Evolutionary conservation across 2,113 vertebrate genomes (phyloP).

Genomic region (Charadrius vociferus): DNA sequence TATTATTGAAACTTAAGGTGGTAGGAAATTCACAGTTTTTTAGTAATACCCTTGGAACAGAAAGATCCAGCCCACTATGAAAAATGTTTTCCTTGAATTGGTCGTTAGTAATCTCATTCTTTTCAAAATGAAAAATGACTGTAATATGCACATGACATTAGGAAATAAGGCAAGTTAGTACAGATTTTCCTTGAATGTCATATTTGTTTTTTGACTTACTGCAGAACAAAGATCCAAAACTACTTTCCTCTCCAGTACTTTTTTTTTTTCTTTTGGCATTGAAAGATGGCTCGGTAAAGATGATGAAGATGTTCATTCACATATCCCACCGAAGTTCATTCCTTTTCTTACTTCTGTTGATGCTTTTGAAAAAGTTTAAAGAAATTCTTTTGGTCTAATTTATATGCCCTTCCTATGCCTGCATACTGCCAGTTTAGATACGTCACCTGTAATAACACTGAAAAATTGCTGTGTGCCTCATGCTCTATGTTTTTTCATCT

Average conservation of each 20-base stretch:
- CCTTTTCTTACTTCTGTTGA: conserved; percentile 53
- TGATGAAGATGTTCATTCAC: conserved; percentile 56
- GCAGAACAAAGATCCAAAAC: conserved; percentile 1
- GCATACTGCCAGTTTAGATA: conserved; percentile 81
- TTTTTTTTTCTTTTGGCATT: not conserved
- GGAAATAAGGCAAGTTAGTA: not conserved
- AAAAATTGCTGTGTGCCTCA: conserved; percentile 84
- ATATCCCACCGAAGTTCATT: conserved; percentile 40
- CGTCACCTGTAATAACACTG: conserved; percentile 89
- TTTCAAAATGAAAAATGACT: conserved; percentile 52
- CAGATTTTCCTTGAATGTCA: not conserved
- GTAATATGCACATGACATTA: not conserved
- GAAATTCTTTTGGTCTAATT: conserved; percentile 73
- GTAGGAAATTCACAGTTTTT: not conserved
- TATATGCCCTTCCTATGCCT: conserved; percentile 64
- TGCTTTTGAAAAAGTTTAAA: conserved; percentile 52
- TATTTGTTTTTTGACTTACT: conserved; percentile 1
- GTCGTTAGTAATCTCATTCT: conserved; percentile 8
- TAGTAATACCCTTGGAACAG: not conserved
- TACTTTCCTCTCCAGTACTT: not conserved
- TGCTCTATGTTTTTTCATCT: conserved; percentile 55
- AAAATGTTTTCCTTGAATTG: conserved; percentile 21
- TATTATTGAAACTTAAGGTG: not conserved
- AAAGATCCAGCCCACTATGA: not conserved
- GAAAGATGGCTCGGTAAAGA: conserved; percentile 21